phyloP scores from a whole-genome alignment of 2,888 invertebrate species.

The Craniophora ligustri region DNA sequence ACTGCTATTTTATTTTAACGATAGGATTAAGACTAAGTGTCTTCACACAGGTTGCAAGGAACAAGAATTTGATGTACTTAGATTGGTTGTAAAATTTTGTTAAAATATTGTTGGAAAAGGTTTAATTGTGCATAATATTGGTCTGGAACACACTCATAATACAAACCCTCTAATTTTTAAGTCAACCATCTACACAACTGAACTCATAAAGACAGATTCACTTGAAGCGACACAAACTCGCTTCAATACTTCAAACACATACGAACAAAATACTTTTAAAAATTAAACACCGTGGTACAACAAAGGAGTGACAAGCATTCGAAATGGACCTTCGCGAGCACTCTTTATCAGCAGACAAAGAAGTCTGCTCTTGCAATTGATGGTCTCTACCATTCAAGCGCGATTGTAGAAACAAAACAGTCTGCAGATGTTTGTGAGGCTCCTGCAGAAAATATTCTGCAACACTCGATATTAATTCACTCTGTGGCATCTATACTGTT shows the following conservation, averaged over 20 bases:
- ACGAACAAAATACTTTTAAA: conserved; percentile 38
- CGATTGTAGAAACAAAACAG: conserved; percentile 62
- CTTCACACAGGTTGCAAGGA: too few relatives aligned
- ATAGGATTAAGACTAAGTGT: too few relatives aligned
- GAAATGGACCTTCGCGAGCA: conserved; percentile 55
- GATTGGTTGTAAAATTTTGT: too few relatives aligned
- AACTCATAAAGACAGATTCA: conserved; percentile 14
- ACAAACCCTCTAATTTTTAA: not conserved
- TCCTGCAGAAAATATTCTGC: conserved; percentile 43
- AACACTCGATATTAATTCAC: conserved; percentile 49
- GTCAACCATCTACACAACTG: not conserved
- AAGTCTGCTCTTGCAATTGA: conserved; percentile 68
- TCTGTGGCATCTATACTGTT: conserved; percentile 42
- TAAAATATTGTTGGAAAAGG: too few relatives aligned
- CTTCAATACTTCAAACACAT: conserved; percentile 16
- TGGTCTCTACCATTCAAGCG: conserved; percentile 60
- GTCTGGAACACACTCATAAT: too few relatives aligned
- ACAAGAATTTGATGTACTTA: too few relatives aligned
- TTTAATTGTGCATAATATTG: too few relatives aligned
- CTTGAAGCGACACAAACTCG: conserved; percentile 15
- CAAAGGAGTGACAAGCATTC: conserved; percentile 57
- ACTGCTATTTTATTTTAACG: too few relatives aligned
- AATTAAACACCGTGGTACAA: conserved; percentile 50
- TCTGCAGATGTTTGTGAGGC: conserved; percentile 50
- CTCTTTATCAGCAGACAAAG: conserved; percentile 65